Conservation (phyloP, 2,888 invertebrate genomes). For the Xestia xanthographa region DNA sequence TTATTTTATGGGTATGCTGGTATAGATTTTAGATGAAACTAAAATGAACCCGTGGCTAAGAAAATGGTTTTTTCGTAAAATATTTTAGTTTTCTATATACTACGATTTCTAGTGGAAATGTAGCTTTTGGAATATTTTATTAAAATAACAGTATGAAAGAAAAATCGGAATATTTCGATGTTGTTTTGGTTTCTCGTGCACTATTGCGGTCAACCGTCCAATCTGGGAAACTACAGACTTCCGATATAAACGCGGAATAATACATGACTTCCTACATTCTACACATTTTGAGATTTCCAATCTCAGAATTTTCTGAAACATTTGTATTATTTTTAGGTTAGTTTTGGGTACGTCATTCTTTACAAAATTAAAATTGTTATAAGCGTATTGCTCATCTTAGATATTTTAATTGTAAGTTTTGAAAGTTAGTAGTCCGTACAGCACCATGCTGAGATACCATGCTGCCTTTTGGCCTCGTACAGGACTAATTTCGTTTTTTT, state of each 20-base stretch:
- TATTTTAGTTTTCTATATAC: conserved; percentile 21
- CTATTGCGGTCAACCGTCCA: conserved; percentile 49
- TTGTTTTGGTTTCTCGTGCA: conserved; percentile 34
- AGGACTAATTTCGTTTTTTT: too few species aligned
- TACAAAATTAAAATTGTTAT: background rate
- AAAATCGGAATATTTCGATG: conserved; percentile 38
- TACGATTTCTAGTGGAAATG: background rate
- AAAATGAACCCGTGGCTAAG: background rate
- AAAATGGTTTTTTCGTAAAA: background rate
- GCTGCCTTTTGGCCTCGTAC: too few species aligned
- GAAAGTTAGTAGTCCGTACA: too few species aligned
- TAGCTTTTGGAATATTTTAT: conserved; percentile 38
- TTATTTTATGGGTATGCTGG: conserved; percentile 19
- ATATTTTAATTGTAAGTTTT: too few species aligned
- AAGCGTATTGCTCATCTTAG: too few species aligned
- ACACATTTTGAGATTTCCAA: conserved; percentile 23
- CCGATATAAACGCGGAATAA: conserved; percentile 51
- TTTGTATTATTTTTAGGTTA: conserved; percentile 3
- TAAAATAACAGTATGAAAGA: conserved; percentile 40
- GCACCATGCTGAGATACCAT: too few species aligned
- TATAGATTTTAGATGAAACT: conserved; percentile 15
- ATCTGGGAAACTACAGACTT: conserved; percentile 44
- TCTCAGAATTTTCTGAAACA: background rate
- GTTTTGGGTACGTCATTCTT: too few species aligned
- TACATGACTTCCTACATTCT: conserved; percentile 40